These are phyloP conservation scores for Hippocampus kuda DNA, from an alignment of 2,797 vertebrate genomes.

Conservation along the genomic window DNA sequence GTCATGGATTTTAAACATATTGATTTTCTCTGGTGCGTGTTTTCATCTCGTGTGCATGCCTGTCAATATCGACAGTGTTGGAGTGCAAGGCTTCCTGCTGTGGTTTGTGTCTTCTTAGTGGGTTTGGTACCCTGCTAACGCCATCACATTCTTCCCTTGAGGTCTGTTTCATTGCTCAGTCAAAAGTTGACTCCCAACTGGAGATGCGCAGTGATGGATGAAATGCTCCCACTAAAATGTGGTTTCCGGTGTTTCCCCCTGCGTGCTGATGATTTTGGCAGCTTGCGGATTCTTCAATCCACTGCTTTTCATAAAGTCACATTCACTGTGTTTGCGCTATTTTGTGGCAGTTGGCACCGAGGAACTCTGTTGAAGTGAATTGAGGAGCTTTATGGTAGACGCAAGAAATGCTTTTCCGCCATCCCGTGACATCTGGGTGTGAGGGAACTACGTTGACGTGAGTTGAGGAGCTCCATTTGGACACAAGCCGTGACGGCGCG, in stretches of 20 bases:
- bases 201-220: not conserved
- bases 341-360: too few species aligned
- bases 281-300: not conserved
- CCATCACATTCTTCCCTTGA: not conserved
- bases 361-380: too few species aligned
- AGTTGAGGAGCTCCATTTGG: not conserved
- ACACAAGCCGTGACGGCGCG: not conserved
- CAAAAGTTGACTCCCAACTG: not conserved
- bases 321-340: too few species aligned
- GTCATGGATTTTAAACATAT: too few species aligned
- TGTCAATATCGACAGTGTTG: not conserved
- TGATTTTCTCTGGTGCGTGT: too few species aligned
- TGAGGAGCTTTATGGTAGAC: too few species aligned
- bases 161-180: not conserved
- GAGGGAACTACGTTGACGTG: not conserved
- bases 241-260: not conserved
- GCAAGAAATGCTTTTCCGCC: not conserved
- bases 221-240: not conserved
- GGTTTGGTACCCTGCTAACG: not conserved
- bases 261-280: not conserved
- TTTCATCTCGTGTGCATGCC: not conserved
- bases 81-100: not conserved
- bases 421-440: not conserved
- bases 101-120: not conserved
- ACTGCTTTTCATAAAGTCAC: too few species aligned